Conservation (phyloP, 2,113 vertebrate genomes). For the Okapia johnstoni region DNA sequence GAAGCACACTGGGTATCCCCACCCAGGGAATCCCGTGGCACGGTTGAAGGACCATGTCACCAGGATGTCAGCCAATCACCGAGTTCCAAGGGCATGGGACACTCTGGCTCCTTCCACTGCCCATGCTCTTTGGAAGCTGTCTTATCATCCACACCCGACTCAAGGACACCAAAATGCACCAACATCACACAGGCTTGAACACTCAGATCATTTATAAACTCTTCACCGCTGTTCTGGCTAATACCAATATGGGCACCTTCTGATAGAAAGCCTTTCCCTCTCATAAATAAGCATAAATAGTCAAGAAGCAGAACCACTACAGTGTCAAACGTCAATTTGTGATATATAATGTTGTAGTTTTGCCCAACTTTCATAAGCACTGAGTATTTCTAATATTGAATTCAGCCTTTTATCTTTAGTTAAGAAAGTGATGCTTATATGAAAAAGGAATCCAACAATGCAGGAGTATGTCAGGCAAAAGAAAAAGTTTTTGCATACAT, state of each 20-base stretch:
- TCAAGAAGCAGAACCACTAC: neutral
- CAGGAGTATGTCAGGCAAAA: neutral
- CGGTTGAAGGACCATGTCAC: neutral
- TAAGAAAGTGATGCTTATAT: neutral
- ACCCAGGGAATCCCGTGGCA: neutral
- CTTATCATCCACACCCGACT: neutral
- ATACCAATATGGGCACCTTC: neutral
- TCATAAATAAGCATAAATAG: neutral
- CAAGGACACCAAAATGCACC: neutral
- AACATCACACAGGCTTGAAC: neutral
- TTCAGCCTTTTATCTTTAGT: neutral
- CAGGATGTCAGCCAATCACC: neutral
- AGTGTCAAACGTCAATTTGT: neutral
- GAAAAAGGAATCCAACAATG: neutral
- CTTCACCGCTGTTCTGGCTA: neutral
- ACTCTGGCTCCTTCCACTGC: neutral
- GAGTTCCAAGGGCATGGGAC: neutral
- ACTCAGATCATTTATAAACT: neutral
- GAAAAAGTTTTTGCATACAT: neutral
- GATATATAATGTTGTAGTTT: neutral
- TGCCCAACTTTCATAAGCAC: neutral
- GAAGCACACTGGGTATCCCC: neutral
- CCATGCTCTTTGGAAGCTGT: neutral
- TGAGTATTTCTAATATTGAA: neutral
- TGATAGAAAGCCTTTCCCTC: neutral